Evolutionary conservation across 2,797 vertebrate genomes (phyloP), one percentile per base, ranked within the genome.

Genomic region (Acrossocheilus fasciatus): DNA sequence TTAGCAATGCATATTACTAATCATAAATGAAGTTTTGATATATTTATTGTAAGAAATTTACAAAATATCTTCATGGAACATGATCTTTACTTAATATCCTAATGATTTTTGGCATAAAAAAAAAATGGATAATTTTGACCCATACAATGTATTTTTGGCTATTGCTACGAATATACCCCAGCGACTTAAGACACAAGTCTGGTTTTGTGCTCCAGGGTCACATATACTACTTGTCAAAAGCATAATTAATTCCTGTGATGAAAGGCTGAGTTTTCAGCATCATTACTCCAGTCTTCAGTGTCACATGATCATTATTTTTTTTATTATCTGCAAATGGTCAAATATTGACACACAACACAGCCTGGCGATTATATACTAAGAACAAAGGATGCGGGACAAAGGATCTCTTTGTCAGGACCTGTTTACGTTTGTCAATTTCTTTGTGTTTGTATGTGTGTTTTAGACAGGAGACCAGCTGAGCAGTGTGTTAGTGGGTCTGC

Each of bases 401-500:
- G 9, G 57, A 41, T 9, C 12, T 39, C 3, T 77, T 77, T 76
- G 26, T 75, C 73, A 52, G 9, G 2, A 50, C 45, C 54, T 8
- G 23, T 23, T 59, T 59, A 59, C 4, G 57, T 59, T 59, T 59
- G 57, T 59, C 54, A 59, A 3, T 59, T n/a, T 50, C 10, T 84
- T n/a, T 47, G 14, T 68, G 50, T 78, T 10, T 62, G 0, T 4
- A 47, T 74, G 3, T 82, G 36, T 17, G 0, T 87, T 81, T 0
- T 91, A 98, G 98, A 92, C 84, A 0, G 96, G 96, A 45, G 91
- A 66, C 0, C 95, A 96, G 83, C 91, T 97, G 92, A 95, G 75
- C 74, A 88, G 90, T 2, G 90, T 91, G 0, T 86, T 99, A 0
- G 76, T 94, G 0, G 85, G 91, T 10, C 92, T 99, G 83, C 95